Evolutionary conservation across 2,888 invertebrate species (phyloP), one percentile per base, ranked within the genome.

Genomic region (Hypolimnas misippus): DNA sequence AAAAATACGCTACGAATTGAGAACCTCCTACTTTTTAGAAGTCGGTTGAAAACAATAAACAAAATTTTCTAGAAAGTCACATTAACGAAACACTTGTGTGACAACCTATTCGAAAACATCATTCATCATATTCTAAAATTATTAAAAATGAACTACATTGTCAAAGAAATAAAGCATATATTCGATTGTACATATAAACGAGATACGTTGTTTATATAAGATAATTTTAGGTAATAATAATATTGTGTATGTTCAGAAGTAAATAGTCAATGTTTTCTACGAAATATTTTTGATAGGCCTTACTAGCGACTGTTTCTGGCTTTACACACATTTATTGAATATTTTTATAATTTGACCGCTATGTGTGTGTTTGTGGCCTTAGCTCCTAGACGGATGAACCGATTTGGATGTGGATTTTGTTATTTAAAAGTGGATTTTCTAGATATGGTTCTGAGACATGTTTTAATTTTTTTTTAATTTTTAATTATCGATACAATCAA

Each of bases 221-320:
- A 51, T 51, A 51, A 51, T 51, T 31, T 31, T 33, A 17, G 17
- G 33, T 51, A 25, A 31, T 10, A 33, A 33, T 17, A 31, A 29
- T 51, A 33, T 51, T 46, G 12, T n/a, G n/a, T 21, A 3, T 46
- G 16, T 21, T n/a, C n/a, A 46, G 19, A 33, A 10, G 10, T 51
- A 51, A 51, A 51, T 10, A 51, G 1, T 33, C 3, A 8, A 10
- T 33, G 12, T 7, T 6, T 6, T 10, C 12, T 1, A n/a, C n/a
- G n/a, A n/a, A n/a, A n/a, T n/a, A n/a, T n/a, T n/a, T n/a, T n/a
- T n/a, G n/a, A n/a, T n/a, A n/a, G n/a, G n/a, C n/a, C n/a, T n/a
- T n/a, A n/a, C n/a, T n/a, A n/a, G n/a, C n/a, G n/a, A n/a, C n/a
- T n/a, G n/a, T n/a, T n/a, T n/a, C n/a, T n/a, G n/a, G n/a, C n/a